Base-by-base conservation (phyloP, 2,888 invertebrate genomes). In the Serrognathus titanus region DNA sequence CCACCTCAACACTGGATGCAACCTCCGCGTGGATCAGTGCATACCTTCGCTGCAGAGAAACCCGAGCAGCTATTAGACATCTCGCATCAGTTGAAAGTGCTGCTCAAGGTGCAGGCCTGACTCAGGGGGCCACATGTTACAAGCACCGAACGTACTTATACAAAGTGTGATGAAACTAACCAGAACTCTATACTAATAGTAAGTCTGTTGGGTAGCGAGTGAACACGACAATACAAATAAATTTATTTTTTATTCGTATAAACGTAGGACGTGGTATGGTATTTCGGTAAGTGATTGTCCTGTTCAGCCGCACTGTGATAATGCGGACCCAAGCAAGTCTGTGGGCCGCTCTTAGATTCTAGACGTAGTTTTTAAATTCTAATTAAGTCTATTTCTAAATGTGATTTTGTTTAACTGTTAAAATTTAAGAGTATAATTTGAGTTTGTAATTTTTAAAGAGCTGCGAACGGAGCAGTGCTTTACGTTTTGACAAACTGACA, bases 1-100 rank as follows among this genome's bases (percentile, higher is more conserved):
- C 87, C 90, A 65, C 90, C 90, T 53, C 81, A 82, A 65, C 86
- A 87, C 74, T 91, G 90, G 85, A 85, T 85, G 72, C 81, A 81
- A 76, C 78, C 85, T 83, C 47, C 66, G 86, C 24, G 24, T 31
- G 24, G 5, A 7, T 31, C 24, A 7, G 24, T 31, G 24, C 80
- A 9, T 87, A 86, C 85, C 7, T 24, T 12, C 12, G 37, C 43
- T 45, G 24, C 43, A 38, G 55, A 55, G 38, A 45, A 49, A 12
- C 35, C 55, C 8, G 46, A 55, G 45, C 50, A 50, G 9, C 35
- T 45, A 12, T 50, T 78, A 77, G 64, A 76, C 78, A 68, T 75
- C 61, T 66, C 76, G 38, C 73, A 75, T 58, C 77, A 77, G 63
- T 68, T 77, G 40, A 77, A 76, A 65, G 69, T 78, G 71, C 67